A percentile compares a stretch with the other conserved stretches of the same genome.
phyloP scores from a whole-genome alignment of 2,888 invertebrate genomes.

The Halictus ligatus region DNA sequence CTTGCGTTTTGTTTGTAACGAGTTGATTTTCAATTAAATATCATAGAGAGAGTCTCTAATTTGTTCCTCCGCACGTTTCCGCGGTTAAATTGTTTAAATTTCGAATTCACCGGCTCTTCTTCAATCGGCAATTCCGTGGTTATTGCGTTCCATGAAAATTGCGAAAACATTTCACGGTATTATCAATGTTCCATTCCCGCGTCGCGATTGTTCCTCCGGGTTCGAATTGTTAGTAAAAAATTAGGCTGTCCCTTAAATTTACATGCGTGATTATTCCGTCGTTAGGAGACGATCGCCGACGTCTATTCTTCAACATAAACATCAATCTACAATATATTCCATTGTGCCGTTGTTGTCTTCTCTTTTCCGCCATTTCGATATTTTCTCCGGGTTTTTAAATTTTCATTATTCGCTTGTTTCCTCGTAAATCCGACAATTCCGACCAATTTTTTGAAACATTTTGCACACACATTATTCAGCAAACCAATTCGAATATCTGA shows the following conservation, averaged over 20 bases:
- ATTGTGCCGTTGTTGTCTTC: neutral
- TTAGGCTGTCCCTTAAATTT: neutral
- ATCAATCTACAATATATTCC: neutral
- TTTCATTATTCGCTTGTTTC: neutral
- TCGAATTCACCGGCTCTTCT: neutral
- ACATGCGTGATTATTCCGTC: neutral
- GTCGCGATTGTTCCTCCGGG: neutral
- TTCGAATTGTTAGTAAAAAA: conserved; percentile 9
- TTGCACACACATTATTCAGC: too few relatives aligned
- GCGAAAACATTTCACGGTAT: conserved; percentile 14
- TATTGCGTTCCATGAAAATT: neutral
- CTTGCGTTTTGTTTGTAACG: neutral
- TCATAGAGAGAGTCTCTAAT: conserved; percentile 1
- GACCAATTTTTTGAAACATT: neutral
- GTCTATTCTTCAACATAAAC: neutral
- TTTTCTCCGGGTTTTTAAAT: too few relatives aligned
- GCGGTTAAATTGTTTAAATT: conserved; percentile 20
- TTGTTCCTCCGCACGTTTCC: neutral
- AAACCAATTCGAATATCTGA: neutral
- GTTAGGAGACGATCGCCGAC: neutral
- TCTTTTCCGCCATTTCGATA: neutral
- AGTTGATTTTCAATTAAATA: conserved; percentile 33
- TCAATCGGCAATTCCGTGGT: conserved; percentile 11
- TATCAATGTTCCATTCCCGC: conserved; percentile 12
- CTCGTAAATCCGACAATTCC: neutral